phyloP scores from a whole-genome alignment of 35 echinoderm and acorn worm species.

The Ptychodera flava region DNA sequence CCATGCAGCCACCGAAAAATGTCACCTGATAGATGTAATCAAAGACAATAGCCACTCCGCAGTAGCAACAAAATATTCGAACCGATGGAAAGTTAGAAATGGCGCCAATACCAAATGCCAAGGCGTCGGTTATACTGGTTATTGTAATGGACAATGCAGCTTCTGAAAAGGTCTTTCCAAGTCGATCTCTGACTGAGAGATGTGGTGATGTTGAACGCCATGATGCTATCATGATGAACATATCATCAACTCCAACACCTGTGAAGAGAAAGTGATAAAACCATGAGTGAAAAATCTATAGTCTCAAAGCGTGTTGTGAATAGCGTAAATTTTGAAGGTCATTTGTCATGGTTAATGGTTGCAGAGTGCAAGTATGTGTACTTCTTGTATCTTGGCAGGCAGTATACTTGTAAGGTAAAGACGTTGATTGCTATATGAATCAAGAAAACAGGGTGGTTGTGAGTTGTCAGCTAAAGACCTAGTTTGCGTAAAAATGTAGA shows the following conservation, averaged over 20 bases:
- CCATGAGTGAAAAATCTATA: too few relatives aligned
- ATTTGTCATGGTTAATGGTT: too few relatives aligned
- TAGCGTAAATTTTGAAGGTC: too few relatives aligned
- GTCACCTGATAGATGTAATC: background rate
- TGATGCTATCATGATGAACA: constrained; percentile 81
- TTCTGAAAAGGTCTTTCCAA: background rate
- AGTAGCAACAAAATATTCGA: background rate
- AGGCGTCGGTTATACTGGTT: background rate
- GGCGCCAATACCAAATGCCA: background rate
- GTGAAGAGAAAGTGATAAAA: background rate
- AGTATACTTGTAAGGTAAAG: too few relatives aligned
- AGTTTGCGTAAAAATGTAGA: too few relatives aligned
- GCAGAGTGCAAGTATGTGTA: too few relatives aligned
- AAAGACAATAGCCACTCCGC: background rate
- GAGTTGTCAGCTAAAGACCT: too few relatives aligned
- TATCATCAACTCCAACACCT: constrained; percentile 76
- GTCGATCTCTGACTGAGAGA: background rate
- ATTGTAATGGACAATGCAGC: background rate
- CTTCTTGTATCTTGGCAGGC: too few relatives aligned
- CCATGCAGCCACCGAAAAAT: background rate
- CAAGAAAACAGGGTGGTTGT: too few relatives aligned
- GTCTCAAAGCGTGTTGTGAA: too few relatives aligned
- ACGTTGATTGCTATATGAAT: too few relatives aligned
- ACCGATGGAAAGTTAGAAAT: background rate
- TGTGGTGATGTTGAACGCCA: constrained; percentile 45